These are phyloP conservation scores for Craseonycteris thonglongyai DNA, from an alignment of 2,113 vertebrate genomes.

Conservation along the genomic window DNA sequence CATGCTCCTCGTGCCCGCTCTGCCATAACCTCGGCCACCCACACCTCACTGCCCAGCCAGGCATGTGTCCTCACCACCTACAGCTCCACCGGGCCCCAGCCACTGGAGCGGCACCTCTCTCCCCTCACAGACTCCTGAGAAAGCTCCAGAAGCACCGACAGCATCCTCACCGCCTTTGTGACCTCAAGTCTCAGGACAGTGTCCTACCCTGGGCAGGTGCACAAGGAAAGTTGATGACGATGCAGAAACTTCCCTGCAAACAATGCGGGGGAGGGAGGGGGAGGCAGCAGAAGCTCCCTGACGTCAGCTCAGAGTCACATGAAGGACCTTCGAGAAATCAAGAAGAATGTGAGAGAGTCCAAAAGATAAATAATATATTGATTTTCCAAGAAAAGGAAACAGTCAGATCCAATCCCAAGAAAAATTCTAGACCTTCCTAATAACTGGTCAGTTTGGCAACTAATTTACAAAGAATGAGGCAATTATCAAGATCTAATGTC, in stretches of 20 bases:
- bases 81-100: not conserved
- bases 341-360: not conserved
- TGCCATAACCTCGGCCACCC: not conserved
- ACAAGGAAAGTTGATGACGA: slow-evolving; percentile 9
- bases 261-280: not conserved
- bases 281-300: not conserved
- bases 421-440: slow-evolving; percentile 47
- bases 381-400: slow-evolving; percentile 52
- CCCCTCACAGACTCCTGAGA: not conserved
- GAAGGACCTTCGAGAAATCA: slow-evolving; percentile 51
- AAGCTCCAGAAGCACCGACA: not conserved
- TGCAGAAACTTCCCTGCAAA: not conserved
- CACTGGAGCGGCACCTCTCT: not conserved
- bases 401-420: slow-evolving; percentile 32
- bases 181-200: not conserved
- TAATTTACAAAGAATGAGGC: slow-evolving; percentile 53
- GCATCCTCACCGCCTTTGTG: not conserved
- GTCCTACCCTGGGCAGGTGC: not conserved
- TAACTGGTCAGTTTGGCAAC: slow-evolving; percentile 46
- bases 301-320: slow-evolving; percentile 37
- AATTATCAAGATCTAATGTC: slow-evolving; percentile 34
- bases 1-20: rapidly evolving
- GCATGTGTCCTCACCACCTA: not conserved
- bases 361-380: slow-evolving; percentile 65
- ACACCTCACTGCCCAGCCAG: not conserved